Base-by-base conservation (phyloP, 2,888 invertebrate species). In the Hoplodrina ambigua region DNA sequence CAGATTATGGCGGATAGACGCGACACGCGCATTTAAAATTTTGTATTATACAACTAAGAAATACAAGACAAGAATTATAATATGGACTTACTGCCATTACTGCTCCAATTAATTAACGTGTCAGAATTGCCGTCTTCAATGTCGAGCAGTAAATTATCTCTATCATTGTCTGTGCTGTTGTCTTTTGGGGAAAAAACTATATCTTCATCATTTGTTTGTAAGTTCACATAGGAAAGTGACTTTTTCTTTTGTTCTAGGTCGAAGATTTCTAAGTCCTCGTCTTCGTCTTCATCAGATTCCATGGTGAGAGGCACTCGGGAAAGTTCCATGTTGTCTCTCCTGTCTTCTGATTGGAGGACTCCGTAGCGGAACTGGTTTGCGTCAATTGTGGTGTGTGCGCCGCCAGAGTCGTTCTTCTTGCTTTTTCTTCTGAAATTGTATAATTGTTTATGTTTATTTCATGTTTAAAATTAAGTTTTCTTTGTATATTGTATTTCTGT, bases 231-330 rank as follows among this genome's bases (percentile, higher is more conserved):
- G 0, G 96, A 95, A 2, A 95, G 78, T 49, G 95, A 94, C 68
- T 94, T 94, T 70, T 92, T 94, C 81, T 94, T 95, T 74, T 95
- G 94, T 80, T 92, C 94, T 44, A 96, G 83, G 78, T 96, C 96
- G 78, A 96, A 96, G 84, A 96, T 96, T 79, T 96, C 96, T 37
- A 96, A 82, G 69, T 96, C 96, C 44, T 96, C 96, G 60, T 96
- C 96, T 10, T 96, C 94, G 44, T 96, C 95, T 3, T 96, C 96
- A 60, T 96, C 96, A 0, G 96, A 96, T 58, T 96, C 96, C 93
- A 95, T 94, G 0, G 96, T 96, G 4, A 96, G 85, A 0, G 96
- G 96, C 49, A 96, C 89, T 66, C 93, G 86, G 19, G 96, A 93
- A 6, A 95, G 84, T 85, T 96, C 96, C 50, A 95, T 77, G 73